Base-by-base conservation (phyloP, 2,113 vertebrate genomes). In the Vicugna pacos region DNA sequence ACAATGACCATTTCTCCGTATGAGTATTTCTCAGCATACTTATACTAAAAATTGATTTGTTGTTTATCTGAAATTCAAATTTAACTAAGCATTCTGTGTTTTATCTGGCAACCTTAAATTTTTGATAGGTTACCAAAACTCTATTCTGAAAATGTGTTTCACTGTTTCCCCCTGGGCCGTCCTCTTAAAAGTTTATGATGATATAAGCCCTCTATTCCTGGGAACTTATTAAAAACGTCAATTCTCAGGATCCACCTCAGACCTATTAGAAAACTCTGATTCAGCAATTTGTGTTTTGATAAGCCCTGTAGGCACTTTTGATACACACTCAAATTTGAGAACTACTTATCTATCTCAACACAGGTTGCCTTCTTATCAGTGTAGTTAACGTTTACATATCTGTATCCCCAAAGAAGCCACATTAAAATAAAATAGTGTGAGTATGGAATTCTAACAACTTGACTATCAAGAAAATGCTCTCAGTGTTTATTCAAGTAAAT, bases 21-120 rank as follows among this genome's bases (percentile, higher is more conserved):
- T 85, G 69, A 46, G 0, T 70, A 84, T 52, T 42, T 42, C 38
- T 42, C 38, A 42, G 38, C 35, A 89, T 32, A 56, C 15, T 60
- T 62, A 30, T 8, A 62, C 9, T 76, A 79, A 38, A 92, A 64
- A 35, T 94, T 50, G 42, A 64, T 86, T 46, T 89, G 24, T 79
- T 73, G 2, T 73, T 88, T 48, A 90, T 62, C 17, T 90, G 22
- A 79, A 95, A 96, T 91, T 83, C 54, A 79, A 46, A 38, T 82
- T 76, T 72, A 91, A 73, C 32, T 91, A 16, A 6, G 14, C 4
- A 92, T 65, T 20, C 28, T 14, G 0, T 52, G 70, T 52, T 81
- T 83, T 97, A 81, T 50, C 62, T 54, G 38, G 8, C 19, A 82
- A 62, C 5, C 13, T 5, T 94, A 75, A 72, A 85, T 77, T 96